These are phyloP conservation scores for Microplitis deprimator DNA, from an alignment of 2,888 invertebrate species.

Conservation along the genomic window DNA sequence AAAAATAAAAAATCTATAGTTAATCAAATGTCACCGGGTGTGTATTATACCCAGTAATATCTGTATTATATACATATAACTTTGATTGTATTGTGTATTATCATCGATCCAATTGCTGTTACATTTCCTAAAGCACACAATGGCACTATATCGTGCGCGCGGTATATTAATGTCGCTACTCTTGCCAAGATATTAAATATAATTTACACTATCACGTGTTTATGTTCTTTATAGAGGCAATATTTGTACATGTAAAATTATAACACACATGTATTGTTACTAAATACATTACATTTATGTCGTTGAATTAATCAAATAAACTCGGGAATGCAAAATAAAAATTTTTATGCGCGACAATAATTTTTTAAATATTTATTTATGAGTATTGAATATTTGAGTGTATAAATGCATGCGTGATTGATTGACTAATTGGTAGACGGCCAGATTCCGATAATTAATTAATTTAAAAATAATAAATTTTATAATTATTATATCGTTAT, in stretches of 20 bases:
- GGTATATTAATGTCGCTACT: background rate
- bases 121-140: background rate
- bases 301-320: background rate
- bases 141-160: background rate
- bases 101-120: background rate
- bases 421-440: background rate
- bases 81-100: background rate
- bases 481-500: constrained; percentile 16
- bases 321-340: background rate
- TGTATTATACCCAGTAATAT: background rate
- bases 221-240: background rate
- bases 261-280: background rate
- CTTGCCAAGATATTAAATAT: background rate
- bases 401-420: background rate
- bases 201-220: constrained; percentile 2
- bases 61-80: background rate
- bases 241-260: background rate
- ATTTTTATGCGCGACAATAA: background rate
- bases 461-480: background rate
- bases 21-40: background rate
- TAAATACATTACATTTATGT: background rate
- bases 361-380: background rate
- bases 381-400: background rate
- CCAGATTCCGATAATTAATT: background rate
- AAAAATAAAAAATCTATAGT: background rate